These are phyloP conservation scores for Poecilia wingei DNA, from an alignment of 2,797 vertebrate genomes.

Conservation along the genomic window DNA sequence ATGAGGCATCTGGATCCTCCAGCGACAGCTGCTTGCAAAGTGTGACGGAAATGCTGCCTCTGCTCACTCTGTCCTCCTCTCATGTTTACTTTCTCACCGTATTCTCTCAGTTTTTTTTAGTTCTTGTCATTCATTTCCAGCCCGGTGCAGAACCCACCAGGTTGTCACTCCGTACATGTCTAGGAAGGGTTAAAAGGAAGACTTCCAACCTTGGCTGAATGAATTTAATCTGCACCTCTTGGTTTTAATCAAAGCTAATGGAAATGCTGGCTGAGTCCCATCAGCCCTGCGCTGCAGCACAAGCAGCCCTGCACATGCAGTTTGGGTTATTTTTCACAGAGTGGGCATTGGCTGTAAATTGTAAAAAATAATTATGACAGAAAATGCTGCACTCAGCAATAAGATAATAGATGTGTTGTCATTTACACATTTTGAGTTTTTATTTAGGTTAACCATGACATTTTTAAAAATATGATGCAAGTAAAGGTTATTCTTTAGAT, in stretches of 20 bases:
- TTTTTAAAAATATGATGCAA: neutral
- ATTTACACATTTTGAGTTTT: neutral
- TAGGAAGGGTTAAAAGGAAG: conserved; percentile 44
- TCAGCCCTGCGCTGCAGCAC: conserved; percentile 29
- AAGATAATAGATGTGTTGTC: neutral
- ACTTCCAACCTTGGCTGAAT: conserved; percentile 72
- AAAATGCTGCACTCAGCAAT: conserved; percentile 21
- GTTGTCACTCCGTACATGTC: conserved; percentile 70
- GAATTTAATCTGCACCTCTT: conserved; percentile 77
- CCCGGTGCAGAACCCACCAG: conserved; percentile 45
- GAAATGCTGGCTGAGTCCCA: conserved; percentile 85
- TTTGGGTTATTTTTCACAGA: conserved; percentile 7
- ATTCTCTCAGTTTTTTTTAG: conserved; percentile 22
- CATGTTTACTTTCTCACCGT: conserved; percentile 30
- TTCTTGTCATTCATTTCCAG: conserved; percentile 55
- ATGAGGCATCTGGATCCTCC: conserved; percentile 57
- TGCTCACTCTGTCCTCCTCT: conserved; percentile 16
- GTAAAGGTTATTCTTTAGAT: neutral
- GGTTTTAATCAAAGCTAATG: conserved; percentile 90
- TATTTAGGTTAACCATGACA: neutral
- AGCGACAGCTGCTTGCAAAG: conserved; percentile 58
- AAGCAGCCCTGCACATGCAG: conserved; percentile 19
- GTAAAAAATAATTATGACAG: neutral
- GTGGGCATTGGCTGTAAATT: conserved; percentile 28
- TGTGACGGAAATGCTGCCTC: conserved; percentile 65